Percentiles rank a stretch among this genome's conserved stretches.
phyloP scores from a whole-genome alignment of 2,797 vertebrate genomes.

The Leucoraja ocellata region DNA sequence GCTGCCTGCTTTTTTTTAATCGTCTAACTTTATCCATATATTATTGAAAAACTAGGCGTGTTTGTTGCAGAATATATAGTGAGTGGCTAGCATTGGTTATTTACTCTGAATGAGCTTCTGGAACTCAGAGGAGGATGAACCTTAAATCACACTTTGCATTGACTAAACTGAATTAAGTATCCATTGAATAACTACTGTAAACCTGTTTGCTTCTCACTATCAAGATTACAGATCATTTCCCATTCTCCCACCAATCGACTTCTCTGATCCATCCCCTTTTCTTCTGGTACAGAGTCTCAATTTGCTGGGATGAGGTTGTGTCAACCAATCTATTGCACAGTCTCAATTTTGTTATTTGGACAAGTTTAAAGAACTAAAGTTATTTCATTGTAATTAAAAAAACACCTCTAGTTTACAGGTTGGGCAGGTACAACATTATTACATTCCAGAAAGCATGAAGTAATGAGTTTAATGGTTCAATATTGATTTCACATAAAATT shows the following conservation, averaged over 20 bases:
- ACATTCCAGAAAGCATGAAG: not conserved
- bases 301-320: not conserved
- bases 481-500: too few relatives aligned
- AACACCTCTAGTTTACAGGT: not conserved
- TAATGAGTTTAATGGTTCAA: too few relatives aligned
- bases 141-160: not conserved
- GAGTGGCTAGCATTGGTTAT: not conserved
- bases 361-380: not conserved
- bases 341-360: not conserved
- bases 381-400: not conserved
- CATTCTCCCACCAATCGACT: not conserved
- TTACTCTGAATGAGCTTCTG: not conserved
- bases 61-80: not conserved
- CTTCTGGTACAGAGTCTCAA: not conserved
- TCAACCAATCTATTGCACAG: not conserved
- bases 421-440: not conserved
- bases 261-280: not conserved
- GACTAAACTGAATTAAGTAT: not conserved
- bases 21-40: not conserved
- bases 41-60: not conserved
- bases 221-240: not conserved
- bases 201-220: not conserved
- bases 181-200: too few relatives aligned
- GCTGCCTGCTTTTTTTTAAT: not conserved
- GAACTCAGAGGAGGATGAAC: not conserved